phyloP scores from a whole-genome alignment of 2,797 vertebrate species.

The Sarcoramphus papa region DNA sequence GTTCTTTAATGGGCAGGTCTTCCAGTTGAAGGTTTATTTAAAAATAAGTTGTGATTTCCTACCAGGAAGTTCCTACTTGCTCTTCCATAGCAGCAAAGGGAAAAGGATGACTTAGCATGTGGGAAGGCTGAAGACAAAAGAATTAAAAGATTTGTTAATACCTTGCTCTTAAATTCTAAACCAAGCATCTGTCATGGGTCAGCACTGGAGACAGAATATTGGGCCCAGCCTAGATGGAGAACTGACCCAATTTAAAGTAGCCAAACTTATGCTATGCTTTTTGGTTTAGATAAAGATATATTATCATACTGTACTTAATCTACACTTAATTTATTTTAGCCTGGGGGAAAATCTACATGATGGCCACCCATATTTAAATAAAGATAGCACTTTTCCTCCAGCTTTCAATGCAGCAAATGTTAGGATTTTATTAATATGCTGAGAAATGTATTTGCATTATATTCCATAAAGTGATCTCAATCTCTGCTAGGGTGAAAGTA shows the following conservation, averaged over 20 bases:
- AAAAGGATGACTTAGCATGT: neutral
- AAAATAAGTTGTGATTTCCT: too few species aligned
- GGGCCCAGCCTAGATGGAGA: neutral
- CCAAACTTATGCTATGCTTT: neutral
- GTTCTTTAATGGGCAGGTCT: neutral
- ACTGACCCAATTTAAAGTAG: neutral
- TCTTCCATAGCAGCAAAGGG: neutral
- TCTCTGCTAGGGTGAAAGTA: constrained; percentile 5
- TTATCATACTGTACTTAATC: neutral
- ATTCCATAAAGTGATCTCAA: constrained; percentile 15
- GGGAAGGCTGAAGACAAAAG: neutral
- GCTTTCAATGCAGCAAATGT: neutral
- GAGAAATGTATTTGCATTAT: constrained; percentile 40
- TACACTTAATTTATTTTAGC: neutral
- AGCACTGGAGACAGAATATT: neutral
- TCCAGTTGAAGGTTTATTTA: neutral
- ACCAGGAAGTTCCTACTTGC: too few species aligned
- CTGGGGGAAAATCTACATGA: neutral
- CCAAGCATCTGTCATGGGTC: neutral
- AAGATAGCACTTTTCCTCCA: neutral
- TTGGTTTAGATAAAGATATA: neutral
- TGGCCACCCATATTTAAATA: neutral
- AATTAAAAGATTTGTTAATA: neutral
- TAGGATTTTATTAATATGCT: constrained; percentile 33
- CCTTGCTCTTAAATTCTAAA: neutral